Evolutionary conservation across 2,888 invertebrate species (phyloP).

Genomic region (Mycalesis mineus): DNA sequence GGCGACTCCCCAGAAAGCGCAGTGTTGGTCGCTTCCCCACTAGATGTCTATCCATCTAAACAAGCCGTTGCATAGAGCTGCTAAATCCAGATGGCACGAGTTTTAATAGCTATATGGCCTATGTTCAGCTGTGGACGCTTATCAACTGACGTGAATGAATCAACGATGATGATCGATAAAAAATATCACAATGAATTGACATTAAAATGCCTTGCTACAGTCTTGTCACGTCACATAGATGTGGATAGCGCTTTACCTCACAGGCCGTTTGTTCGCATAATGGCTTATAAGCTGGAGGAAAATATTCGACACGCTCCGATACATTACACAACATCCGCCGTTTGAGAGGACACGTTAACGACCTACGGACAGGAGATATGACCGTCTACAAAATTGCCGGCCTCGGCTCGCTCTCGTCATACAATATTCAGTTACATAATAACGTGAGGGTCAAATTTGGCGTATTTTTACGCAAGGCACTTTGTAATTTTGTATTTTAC

Average conservation of each 20-base stretch:
- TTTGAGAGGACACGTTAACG: constrained; percentile 37
- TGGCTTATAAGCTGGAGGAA: constrained; percentile 26
- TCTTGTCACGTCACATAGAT: background rate
- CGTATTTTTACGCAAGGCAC: background rate
- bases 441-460: background rate
- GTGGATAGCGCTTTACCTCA: background rate
- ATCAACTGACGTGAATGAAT: no score
- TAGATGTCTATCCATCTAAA: no score
- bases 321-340: constrained; percentile 41
- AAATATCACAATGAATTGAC: no score
- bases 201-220: background rate
- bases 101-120: no score
- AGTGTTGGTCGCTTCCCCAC: no score
- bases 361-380: constrained; percentile 27
- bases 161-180: no score
- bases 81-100: no score
- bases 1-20: no score
- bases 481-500: background rate
- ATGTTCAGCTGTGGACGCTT: no score
- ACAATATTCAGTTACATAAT: background rate
- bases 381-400: constrained; percentile 34
- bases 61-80: no score
- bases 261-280: constrained; percentile 1
- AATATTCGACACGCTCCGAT: constrained; percentile 34
- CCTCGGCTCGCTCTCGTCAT: constrained; percentile 31